phyloP scores from a whole-genome alignment of 2,888 invertebrate species.

The Ganaspis brasiliensis region DNA sequence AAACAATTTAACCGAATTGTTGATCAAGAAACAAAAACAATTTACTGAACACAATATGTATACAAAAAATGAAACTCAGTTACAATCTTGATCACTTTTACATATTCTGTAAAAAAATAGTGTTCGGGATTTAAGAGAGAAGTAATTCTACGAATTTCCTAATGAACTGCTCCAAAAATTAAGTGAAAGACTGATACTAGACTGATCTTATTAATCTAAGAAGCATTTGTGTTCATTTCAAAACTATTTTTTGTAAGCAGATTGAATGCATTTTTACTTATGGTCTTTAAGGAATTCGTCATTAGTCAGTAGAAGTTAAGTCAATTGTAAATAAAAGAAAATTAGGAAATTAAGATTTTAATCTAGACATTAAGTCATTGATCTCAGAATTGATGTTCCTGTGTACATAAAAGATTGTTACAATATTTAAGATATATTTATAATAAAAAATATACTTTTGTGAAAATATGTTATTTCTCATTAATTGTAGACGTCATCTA shows the following conservation, averaged over 20 bases:
- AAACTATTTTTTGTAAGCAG: not conserved
- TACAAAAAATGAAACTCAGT: not conserved
- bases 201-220: slow-evolving; percentile 32
- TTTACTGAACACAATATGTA: not conserved
- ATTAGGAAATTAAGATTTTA: slow-evolving; percentile 21
- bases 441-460: slow-evolving; percentile 23
- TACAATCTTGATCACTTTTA: not conserved
- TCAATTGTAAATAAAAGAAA: slow-evolving; percentile 4
- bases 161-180: not conserved
- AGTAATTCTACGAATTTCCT: too few relatives aligned
- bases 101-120: too few relatives aligned
- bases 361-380: not conserved
- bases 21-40: not conserved
- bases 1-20: not conserved
- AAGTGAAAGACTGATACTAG: slow-evolving; percentile 22
- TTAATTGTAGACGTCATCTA: too few relatives aligned
- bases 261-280: not conserved
- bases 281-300: not conserved
- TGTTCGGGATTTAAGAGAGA: too few relatives aligned
- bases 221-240: slow-evolving; percentile 15
- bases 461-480: not conserved
- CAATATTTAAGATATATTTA: slow-evolving; percentile 40
- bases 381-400: slow-evolving; percentile 25
- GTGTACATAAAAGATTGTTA: slow-evolving; percentile 22
- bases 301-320: slow-evolving; percentile 34